Conservation (phyloP, 2,888 invertebrate genomes). For the Macrophya annulata region DNA sequence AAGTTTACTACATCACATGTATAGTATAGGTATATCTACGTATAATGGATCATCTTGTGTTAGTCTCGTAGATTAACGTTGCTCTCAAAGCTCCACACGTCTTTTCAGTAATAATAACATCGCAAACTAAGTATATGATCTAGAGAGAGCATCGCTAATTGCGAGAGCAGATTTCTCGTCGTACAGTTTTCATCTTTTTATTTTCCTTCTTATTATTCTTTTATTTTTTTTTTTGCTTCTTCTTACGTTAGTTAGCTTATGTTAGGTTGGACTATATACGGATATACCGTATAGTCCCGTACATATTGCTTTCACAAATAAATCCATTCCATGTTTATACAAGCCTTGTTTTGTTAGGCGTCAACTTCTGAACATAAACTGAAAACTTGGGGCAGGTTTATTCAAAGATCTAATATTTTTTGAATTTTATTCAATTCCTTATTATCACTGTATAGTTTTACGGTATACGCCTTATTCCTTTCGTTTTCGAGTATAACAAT, state of each 20-base stretch:
- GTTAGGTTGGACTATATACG: not conserved
- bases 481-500: not conserved
- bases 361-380: not conserved
- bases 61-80: not conserved
- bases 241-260: no score
- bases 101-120: not conserved
- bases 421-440: not conserved
- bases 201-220: not conserved
- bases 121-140: not conserved
- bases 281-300: not conserved
- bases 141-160: slow-evolving; percentile 38
- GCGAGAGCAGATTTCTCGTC: slow-evolving; percentile 34
- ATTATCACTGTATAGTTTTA: no score
- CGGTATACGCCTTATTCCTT: not conserved
- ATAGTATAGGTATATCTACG: no score
- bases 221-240: not conserved
- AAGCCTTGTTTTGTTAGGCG: slow-evolving; percentile 40
- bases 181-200: not conserved
- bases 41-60: slow-evolving; percentile 35
- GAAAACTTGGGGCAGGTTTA: not conserved
- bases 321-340: slow-evolving; percentile 11
- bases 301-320: slow-evolving; percentile 35
- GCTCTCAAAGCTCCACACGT: not conserved
- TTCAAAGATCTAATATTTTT: not conserved
- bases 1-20: not conserved